Evolutionary conservation across 2,113 vertebrate genomes (phyloP).

Genomic region (Passer montanus): DNA sequence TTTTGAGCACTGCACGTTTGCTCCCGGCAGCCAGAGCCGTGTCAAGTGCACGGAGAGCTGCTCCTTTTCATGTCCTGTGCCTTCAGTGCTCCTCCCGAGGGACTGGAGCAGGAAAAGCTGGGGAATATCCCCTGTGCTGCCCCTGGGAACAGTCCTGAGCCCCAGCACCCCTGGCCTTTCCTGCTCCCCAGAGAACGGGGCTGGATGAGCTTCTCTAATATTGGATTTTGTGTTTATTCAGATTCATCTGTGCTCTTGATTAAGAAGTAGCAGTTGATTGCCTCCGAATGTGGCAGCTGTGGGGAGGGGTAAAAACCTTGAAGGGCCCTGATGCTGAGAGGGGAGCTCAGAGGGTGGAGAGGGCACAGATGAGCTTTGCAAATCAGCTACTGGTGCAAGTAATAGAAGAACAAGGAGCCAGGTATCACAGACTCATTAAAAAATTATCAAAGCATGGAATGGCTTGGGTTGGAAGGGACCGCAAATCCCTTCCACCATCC

Average conservation of each 20-base stretch:
- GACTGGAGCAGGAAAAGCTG: background rate
- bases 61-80: background rate
- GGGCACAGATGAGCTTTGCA: background rate
- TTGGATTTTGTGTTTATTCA: background rate
- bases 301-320: background rate
- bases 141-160: background rate
- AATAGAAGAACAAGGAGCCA: background rate
- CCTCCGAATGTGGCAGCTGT: background rate
- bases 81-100: background rate
- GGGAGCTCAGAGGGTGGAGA: background rate
- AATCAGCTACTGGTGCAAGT: background rate
- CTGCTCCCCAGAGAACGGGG: background rate
- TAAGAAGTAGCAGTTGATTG: background rate
- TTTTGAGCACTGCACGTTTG: background rate
- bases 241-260: background rate
- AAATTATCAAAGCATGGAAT: background rate
- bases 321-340: background rate
- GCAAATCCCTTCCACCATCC: rapidly evolving
- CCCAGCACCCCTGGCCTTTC: background rate
- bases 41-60: background rate
- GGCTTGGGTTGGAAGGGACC: background rate
- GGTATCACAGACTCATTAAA: background rate
- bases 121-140: background rate
- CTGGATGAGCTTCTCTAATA: background rate
- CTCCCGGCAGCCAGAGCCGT: background rate